Percentiles rank a stretch among this genome's conserved stretches.
Evolutionary conservation across 1,140 invertebrate species (phyloP).

Genomic region (Rhopalosiphum padi): DNA sequence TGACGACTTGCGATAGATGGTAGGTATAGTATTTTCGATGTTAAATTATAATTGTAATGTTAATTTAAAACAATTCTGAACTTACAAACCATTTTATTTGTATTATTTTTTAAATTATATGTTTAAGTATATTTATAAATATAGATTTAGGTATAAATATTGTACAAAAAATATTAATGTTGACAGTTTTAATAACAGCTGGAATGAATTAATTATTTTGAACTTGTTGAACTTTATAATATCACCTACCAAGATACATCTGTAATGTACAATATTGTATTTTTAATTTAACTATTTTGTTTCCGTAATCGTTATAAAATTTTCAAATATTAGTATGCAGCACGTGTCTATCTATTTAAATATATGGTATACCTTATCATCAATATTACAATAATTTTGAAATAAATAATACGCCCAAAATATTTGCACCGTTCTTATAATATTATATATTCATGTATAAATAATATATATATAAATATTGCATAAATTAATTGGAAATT

Average conservation of each 20-base stretch:
- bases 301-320: neutral
- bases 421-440: neutral
- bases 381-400: neutral
- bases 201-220: neutral
- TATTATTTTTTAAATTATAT: neutral
- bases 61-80: neutral
- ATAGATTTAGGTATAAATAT: too few species aligned
- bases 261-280: neutral
- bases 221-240: too few species aligned
- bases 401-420: neutral
- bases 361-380: neutral
- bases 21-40: neutral
- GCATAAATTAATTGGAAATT: constrained; percentile 11
- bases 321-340: neutral
- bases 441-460: neutral
- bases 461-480: neutral
- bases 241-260: neutral
- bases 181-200: too few species aligned
- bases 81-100: neutral
- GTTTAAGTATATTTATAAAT: neutral
- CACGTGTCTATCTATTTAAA: neutral
- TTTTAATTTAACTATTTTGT: neutral
- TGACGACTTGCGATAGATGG: neutral
- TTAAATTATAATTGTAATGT: neutral
- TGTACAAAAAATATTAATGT: too few species aligned